These are phyloP conservation scores for Tragelaphus strepsiceros DNA, from an alignment of 2,113 vertebrate genomes.

Conservation along the genomic window DNA sequence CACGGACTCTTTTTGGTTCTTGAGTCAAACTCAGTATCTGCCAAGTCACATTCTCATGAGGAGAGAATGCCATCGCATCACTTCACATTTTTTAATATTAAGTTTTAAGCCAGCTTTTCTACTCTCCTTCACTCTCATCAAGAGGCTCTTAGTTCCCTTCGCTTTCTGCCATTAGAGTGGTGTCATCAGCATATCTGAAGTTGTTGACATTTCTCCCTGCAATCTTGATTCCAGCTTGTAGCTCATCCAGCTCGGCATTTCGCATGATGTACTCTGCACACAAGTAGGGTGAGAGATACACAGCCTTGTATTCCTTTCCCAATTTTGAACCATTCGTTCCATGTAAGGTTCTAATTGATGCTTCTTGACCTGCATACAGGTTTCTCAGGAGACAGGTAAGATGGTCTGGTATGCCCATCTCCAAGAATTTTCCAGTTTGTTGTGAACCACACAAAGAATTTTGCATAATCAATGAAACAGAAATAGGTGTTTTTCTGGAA, in stretches of 20 bases:
- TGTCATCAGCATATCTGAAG: background rate
- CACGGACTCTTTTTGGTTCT: background rate
- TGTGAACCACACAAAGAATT: background rate
- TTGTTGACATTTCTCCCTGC: background rate
- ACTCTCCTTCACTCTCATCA: background rate
- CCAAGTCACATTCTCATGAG: background rate
- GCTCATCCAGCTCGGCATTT: background rate
- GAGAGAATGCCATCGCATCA: background rate
- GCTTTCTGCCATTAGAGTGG: background rate
- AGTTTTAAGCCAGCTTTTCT: background rate
- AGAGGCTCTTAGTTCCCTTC: background rate
- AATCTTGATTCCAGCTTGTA: background rate
- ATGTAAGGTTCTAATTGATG: background rate
- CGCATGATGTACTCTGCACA: background rate
- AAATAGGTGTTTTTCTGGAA: background rate
- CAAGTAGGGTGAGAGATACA: background rate
- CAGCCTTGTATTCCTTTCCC: background rate
- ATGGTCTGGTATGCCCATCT: background rate
- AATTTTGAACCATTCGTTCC: background rate
- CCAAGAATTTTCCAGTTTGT: background rate
- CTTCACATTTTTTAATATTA: background rate
- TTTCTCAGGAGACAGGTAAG: background rate
- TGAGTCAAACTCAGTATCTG: background rate
- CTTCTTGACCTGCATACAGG: background rate
- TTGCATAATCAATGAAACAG: background rate